A percentile compares a stretch with the other conserved stretches of the same genome.
Evolutionary conservation across 2,888 invertebrate species (phyloP).

Genomic region (Kryphioiulus occultus): DNA sequence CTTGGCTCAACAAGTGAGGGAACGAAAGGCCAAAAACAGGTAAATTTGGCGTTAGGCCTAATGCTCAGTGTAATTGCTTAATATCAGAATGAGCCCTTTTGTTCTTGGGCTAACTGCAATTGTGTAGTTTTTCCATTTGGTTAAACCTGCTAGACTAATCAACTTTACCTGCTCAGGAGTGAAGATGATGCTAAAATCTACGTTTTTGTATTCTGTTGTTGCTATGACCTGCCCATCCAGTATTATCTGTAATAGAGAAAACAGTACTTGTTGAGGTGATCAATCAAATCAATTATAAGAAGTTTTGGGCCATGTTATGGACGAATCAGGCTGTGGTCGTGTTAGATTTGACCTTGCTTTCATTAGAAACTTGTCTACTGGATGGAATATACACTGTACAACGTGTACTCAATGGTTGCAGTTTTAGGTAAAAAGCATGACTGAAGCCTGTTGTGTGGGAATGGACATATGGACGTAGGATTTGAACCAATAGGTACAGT

Average conservation of each 20-base stretch:
- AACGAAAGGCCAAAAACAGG: neutral
- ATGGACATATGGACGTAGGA: no score
- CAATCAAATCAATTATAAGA: no score
- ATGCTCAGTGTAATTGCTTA: neutral
- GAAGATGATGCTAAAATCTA: neutral
- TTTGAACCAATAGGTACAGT: no score
- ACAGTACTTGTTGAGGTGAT: neutral
- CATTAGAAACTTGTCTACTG: no score
- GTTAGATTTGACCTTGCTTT: no score
- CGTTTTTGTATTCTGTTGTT: neutral
- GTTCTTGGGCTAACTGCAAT: neutral
- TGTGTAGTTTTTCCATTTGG: neutral
- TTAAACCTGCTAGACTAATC: neutral
- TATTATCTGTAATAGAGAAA: neutral
- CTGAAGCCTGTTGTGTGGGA: no score
- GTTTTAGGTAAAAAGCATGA: no score
- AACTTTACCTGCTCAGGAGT: conserved; percentile 6
- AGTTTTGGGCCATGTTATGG: no score
- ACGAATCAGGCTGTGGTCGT: no score
- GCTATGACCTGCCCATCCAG: neutral
- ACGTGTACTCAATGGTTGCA: no score
- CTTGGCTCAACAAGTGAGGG: neutral
- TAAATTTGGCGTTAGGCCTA: no score
- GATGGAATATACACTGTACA: no score
- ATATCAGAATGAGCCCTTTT: neutral